These are phyloP conservation scores for Cataglyphis altisquamis DNA, from an alignment of 2,888 invertebrate species.

Conservation along the genomic window DNA sequence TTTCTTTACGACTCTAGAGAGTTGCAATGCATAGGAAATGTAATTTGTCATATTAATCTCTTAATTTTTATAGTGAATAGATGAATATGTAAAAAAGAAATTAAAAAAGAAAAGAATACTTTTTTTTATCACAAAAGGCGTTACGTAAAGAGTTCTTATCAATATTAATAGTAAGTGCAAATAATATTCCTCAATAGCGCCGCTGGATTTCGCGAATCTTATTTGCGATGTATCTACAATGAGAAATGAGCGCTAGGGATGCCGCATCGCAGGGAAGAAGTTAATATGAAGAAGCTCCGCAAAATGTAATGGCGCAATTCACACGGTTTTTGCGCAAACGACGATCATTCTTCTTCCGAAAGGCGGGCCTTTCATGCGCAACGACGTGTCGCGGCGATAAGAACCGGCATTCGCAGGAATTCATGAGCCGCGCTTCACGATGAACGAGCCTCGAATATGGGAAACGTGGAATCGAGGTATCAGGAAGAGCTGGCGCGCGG, in stretches of 20 bases:
- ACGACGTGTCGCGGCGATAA: conserved; percentile 57
- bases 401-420: conserved; percentile 58
- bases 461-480: conserved; percentile 52
- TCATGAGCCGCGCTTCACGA: conserved; percentile 54
- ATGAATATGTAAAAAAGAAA: not conserved
- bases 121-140: not conserved
- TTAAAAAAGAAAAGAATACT: not conserved
- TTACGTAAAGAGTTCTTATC: not conserved
- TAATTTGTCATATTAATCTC: not conserved
- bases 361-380: conserved; percentile 58
- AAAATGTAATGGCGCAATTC: conserved; percentile 58
- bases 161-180: not conserved
- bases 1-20: conserved; percentile 46
- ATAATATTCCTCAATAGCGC: not conserved
- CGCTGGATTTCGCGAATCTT: conserved; percentile 17
- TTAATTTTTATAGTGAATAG: not conserved
- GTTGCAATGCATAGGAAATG: not conserved
- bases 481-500: conserved; percentile 30
- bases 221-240: conserved; percentile 43
- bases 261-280: conserved; percentile 47
- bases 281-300: conserved; percentile 57
- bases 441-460: conserved; percentile 57
- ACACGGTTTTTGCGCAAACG: conserved; percentile 55
- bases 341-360: conserved; percentile 56
- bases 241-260: conserved; percentile 35